These are phyloP conservation scores for Bettongia penicillata DNA, from an alignment of 2,113 vertebrate genomes.

Conservation along the genomic window DNA sequence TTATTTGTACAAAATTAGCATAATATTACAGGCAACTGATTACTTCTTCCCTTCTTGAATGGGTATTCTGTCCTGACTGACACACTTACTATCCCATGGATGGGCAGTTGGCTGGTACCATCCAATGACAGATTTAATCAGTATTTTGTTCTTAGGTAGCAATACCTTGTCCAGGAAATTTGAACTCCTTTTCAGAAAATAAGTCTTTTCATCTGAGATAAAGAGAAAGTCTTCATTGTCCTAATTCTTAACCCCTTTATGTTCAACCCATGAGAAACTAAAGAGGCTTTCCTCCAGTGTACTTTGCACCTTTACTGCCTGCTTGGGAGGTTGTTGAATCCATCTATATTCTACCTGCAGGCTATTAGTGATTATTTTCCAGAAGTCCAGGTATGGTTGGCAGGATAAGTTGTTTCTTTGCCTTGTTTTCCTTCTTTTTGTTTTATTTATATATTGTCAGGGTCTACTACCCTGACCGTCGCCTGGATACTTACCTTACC, in stretches of 20 bases:
- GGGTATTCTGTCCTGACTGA: background rate
- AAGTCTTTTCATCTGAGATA: background rate
- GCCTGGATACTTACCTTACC: no score
- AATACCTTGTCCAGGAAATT: background rate
- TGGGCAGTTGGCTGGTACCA: background rate
- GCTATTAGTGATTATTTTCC: background rate
- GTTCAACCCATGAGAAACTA: background rate
- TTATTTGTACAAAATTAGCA: background rate
- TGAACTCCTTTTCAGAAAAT: background rate
- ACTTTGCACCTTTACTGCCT: background rate
- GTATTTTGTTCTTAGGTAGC: background rate
- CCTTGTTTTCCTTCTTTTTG: background rate
- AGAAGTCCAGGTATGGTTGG: background rate
- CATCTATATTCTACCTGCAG: background rate
- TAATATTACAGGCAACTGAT: background rate
- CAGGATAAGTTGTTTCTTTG: background rate
- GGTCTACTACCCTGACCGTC: no score
- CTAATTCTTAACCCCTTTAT: background rate
- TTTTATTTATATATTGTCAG: background rate
- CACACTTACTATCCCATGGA: background rate
- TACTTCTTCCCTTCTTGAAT: background rate
- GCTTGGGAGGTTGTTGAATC: background rate
- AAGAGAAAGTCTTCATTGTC: background rate
- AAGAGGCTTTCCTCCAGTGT: background rate
- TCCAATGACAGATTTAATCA: background rate